These are phyloP conservation scores for Mimachlamys varia DNA, from an alignment of 2,888 invertebrate genomes.

Conservation along the genomic window DNA sequence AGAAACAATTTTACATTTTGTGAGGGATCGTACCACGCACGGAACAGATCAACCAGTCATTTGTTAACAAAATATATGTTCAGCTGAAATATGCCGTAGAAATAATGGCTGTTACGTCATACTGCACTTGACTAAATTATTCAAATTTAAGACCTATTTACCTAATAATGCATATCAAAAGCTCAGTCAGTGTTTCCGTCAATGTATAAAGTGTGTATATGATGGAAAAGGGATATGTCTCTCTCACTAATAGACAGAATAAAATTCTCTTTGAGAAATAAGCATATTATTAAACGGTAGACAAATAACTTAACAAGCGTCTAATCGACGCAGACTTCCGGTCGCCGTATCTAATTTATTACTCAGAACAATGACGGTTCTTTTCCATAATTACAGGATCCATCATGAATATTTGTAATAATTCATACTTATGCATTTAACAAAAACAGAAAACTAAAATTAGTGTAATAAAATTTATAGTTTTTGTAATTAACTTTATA, in stretches of 20 bases:
- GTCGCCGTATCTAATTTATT: not conserved
- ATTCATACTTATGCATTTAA: not conserved
- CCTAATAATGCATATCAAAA: not conserved
- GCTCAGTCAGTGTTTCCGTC: not conserved
- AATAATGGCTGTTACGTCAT: not conserved
- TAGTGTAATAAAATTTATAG: too few species aligned
- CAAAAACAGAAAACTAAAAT: too few species aligned
- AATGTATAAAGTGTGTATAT: not conserved
- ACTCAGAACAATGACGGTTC: not conserved
- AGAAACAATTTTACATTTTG: not conserved
- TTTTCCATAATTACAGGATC: not conserved
- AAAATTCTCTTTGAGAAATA: not conserved
- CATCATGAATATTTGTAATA: not conserved
- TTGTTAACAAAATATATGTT: not conserved
- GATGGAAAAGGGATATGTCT: not conserved
- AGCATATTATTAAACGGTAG: not conserved
- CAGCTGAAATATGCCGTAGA: not conserved
- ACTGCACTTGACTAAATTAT: not conserved
- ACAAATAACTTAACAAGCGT: constrained; percentile 14
- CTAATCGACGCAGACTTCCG: constrained; percentile 11
- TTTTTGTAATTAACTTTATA: too few species aligned
- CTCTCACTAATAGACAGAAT: not conserved
- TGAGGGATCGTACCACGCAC: too few species aligned
- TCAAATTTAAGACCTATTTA: not conserved
- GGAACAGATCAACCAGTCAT: not conserved